Percentiles rank a stretch among this genome's conserved stretches.
These are phyloP conservation scores for Candoia aspera DNA, from an alignment of 2,113 vertebrate genomes.

Conservation along the genomic window DNA sequence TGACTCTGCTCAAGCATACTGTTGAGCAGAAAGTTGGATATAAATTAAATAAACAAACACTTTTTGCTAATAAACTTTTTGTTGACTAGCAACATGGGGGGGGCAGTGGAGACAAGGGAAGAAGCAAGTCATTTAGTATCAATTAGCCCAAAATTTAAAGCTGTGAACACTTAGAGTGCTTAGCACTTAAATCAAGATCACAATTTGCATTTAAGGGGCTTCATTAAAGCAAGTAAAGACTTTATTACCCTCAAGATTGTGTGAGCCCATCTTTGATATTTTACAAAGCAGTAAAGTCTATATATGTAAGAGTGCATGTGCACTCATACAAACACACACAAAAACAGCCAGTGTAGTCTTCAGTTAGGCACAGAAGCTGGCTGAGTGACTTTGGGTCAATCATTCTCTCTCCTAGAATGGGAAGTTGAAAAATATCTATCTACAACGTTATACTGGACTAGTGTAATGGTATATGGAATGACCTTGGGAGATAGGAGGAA, in stretches of 20 bases:
- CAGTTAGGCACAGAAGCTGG: background rate
- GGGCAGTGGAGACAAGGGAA: background rate
- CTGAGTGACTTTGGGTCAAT: background rate
- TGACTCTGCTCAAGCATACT: background rate
- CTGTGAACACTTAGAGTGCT: background rate
- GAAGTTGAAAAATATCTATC: background rate
- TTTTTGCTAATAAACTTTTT: background rate
- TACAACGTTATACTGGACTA: background rate
- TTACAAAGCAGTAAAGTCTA: conserved; percentile 2
- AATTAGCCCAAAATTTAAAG: background rate
- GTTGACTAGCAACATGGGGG: background rate
- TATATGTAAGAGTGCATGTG: background rate
- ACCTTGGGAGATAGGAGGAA: no score
- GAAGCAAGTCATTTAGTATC: background rate
- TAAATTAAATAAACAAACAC: background rate
- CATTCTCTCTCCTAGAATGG: background rate
- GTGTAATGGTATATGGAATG: background rate
- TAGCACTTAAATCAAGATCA: background rate
- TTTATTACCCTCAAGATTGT: background rate
- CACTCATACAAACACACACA: background rate
- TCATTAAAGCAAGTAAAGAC: background rate
- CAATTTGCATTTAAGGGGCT: background rate
- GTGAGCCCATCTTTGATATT: background rate
- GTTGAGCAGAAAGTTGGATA: background rate
- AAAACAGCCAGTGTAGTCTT: background rate